Conservation (phyloP, 2,113 vertebrate genomes). For the Benitochromis conjunctus region DNA sequence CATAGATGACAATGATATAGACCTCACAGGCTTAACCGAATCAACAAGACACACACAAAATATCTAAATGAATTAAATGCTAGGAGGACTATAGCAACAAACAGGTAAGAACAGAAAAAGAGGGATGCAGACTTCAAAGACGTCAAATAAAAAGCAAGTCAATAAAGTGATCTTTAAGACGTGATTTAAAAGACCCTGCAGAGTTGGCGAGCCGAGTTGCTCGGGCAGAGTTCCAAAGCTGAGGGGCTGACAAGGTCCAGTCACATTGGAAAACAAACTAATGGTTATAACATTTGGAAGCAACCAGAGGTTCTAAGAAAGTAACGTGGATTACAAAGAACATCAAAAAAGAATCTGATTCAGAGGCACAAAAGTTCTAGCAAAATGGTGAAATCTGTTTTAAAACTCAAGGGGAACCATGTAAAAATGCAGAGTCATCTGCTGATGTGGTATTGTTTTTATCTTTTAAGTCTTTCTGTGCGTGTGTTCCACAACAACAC, state of each 20-base stretch:
- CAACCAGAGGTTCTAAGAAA: not conserved
- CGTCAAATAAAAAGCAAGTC: not conserved
- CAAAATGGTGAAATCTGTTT: not conserved
- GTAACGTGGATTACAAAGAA: not conserved
- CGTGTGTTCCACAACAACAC: not conserved
- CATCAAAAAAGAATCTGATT: not conserved
- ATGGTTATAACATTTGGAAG: not conserved
- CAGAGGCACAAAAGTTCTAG: not conserved
- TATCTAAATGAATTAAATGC: not conserved
- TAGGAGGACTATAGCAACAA: not conserved
- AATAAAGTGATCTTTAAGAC: not conserved
- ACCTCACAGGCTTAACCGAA: not conserved
- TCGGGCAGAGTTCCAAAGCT: not conserved
- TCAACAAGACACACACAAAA: not conserved
- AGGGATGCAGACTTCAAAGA: not conserved
- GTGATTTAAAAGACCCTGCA: not conserved
- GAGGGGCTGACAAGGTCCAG: not conserved
- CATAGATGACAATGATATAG: not conserved
- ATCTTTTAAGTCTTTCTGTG: not conserved
- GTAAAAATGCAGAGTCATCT: not conserved
- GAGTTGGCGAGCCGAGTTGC: not conserved
- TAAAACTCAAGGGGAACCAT: not conserved
- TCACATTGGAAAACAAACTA: not conserved
- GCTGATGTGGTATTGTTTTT: not conserved
- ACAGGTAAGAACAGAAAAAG: not conserved